These are phyloP conservation scores for Dasyurus viverrinus DNA, from an alignment of 2,113 vertebrate species.

Conservation along the genomic window DNA sequence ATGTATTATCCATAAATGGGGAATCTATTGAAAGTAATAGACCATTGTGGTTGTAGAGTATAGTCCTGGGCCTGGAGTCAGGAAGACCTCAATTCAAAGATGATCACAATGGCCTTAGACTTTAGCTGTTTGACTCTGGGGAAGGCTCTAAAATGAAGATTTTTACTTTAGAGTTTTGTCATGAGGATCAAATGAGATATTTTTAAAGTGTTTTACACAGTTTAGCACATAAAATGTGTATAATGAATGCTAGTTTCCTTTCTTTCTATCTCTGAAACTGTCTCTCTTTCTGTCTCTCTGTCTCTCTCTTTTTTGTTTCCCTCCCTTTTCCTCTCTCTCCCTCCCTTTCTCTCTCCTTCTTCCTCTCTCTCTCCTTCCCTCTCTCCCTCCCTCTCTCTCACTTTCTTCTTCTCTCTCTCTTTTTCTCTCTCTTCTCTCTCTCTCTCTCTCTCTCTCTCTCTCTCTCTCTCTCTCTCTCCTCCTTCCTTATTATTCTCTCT, in stretches of 20 bases:
- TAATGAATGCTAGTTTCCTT: neutral
- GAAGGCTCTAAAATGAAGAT: neutral
- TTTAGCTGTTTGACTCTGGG: neutral
- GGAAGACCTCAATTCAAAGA: neutral
- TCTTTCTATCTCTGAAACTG: neutral
- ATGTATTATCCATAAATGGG: neutral
- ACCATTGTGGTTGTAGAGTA: neutral
- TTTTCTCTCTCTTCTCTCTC: too few relatives aligned
- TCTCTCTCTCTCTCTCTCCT: too few relatives aligned
- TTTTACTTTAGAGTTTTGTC: neutral
- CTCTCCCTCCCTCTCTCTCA: too few relatives aligned
- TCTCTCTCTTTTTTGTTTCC: too few relatives aligned
- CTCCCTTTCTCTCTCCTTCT: neutral
- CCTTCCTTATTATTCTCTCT: too few relatives aligned
- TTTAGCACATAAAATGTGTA: neutral
- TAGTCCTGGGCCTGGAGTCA: neutral
- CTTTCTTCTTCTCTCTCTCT: too few relatives aligned
- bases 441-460: neutral
- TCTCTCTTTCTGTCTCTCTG: too few relatives aligned
- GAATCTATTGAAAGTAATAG: neutral
- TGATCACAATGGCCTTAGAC: neutral
- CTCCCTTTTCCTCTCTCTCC: too few relatives aligned
- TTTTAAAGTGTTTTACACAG: neutral
- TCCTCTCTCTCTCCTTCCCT: accelerated
- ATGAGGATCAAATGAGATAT: neutral